These are phyloP conservation scores for Contarinia nasturtii DNA, from an alignment of 1,140 invertebrate genomes.

Conservation along the genomic window DNA sequence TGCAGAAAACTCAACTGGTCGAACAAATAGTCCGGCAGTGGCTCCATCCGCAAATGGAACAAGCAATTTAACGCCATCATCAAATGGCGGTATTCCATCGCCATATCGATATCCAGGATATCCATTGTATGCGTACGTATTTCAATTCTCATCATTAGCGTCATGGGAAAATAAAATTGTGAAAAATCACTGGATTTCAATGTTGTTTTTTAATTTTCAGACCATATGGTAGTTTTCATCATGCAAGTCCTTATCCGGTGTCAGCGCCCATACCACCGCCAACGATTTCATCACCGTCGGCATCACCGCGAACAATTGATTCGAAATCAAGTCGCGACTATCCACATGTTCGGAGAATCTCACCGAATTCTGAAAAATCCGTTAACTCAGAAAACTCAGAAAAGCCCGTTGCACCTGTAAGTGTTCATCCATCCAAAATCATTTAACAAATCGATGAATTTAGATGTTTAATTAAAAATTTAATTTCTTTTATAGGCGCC, in stretches of 20 bases:
- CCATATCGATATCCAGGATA: constrained; percentile 38
- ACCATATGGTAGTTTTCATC: constrained; percentile 46
- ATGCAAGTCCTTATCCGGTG: constrained; percentile 22
- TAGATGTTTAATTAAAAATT: too few species aligned
- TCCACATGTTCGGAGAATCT: constrained; percentile 7
- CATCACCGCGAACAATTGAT: constrained; percentile 39
- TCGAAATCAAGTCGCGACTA: constrained; percentile 30
- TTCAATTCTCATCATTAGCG: too few species aligned
- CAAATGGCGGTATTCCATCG: constrained; percentile 35
- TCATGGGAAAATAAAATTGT: too few species aligned
- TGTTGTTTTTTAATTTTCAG: too few species aligned
- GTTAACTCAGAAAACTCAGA: neutral
- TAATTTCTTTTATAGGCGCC: too few species aligned
- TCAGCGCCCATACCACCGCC: constrained; percentile 32
- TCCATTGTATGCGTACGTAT: constrained; percentile 36
- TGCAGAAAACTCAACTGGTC: constrained; percentile 11
- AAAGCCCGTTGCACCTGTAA: too few species aligned
- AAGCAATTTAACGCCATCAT: constrained; percentile 22
- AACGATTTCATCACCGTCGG: constrained; percentile 35
- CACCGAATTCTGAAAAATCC: neutral
- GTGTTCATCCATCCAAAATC: too few species aligned
- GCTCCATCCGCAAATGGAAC: constrained; percentile 18
- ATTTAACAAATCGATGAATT: too few species aligned
- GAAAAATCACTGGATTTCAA: too few species aligned
- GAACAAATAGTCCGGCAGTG: constrained; percentile 26